Percentiles rank a stretch among this genome's conserved stretches.
Conservation (phyloP, 2,113 vertebrate genomes). For the Misgurnus mizolepis region DNA sequence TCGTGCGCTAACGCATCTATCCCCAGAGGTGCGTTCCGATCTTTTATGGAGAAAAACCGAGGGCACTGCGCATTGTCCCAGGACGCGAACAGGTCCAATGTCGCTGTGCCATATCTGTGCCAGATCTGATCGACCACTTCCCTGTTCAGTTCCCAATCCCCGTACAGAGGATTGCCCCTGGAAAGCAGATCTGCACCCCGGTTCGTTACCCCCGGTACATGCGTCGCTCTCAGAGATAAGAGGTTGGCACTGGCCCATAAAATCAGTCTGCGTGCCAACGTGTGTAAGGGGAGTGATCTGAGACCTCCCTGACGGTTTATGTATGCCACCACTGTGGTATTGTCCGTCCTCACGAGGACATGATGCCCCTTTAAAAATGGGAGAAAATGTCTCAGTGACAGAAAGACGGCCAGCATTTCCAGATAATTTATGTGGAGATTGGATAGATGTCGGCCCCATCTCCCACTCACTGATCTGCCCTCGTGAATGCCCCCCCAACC, state of each 20-base stretch:
- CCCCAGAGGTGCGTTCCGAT: too few species aligned
- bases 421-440: slow-evolving; percentile 2
- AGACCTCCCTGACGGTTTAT: background rate
- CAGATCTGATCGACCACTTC: too few species aligned
- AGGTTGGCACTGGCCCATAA: background rate
- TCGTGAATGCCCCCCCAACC: background rate
- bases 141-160: too few species aligned
- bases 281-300: background rate
- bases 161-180: too few species aligned
- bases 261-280: background rate
- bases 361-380: background rate
- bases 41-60: too few species aligned
- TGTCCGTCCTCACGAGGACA: background rate
- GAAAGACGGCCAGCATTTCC: background rate
- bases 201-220: too few species aligned
- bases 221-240: background rate
- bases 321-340: background rate
- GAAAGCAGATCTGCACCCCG: too few species aligned
- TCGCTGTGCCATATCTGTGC: too few species aligned
- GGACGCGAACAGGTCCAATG: too few species aligned
- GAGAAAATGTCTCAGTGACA: slow-evolving; percentile 2
- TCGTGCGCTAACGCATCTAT: too few species aligned
- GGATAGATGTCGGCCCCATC: background rate
- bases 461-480: slow-evolving; percentile 2
- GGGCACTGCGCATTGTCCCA: too few species aligned